Conservation (phyloP, 2,888 invertebrate genomes). For the Idaea aversata region DNA sequence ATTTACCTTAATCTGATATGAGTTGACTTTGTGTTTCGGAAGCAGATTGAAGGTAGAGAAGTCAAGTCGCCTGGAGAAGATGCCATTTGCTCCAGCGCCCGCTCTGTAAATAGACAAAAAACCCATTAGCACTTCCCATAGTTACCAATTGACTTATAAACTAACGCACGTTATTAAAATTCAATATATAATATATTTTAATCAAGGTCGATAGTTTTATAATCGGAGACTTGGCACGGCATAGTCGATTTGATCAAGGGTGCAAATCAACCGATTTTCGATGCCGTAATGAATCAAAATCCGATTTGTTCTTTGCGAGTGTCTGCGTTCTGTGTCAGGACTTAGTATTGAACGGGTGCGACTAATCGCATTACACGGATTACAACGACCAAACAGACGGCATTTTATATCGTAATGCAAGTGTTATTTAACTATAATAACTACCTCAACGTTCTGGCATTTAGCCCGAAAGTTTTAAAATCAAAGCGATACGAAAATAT, state of each 20-base stretch:
- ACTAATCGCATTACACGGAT: conserved; percentile 44
- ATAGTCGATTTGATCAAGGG: conserved; percentile 28
- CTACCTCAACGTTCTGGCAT: conserved; percentile 24
- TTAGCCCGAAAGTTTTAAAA: conserved; percentile 17
- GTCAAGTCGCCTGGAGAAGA: conserved; percentile 95
- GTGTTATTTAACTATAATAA: conserved; percentile 12
- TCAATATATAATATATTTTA: background rate
- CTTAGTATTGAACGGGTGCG: conserved; percentile 30
- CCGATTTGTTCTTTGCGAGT: conserved; percentile 38
- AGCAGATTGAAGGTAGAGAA: conserved; percentile 96
- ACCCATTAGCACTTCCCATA: background rate
- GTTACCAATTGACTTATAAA: background rate
- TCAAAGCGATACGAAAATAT: conserved; percentile 5
- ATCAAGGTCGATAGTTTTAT: background rate
- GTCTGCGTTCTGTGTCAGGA: conserved; percentile 27
- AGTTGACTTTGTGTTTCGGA: conserved; percentile 97
- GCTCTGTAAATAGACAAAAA: conserved; percentile 82
- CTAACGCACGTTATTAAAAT: background rate
- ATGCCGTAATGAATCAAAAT: conserved; percentile 41
- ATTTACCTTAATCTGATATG: conserved; percentile 98
- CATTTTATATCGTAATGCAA: conserved; percentile 27
- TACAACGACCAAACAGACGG: conserved; percentile 31
- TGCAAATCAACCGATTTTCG: conserved; percentile 12
- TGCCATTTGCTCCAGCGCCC: conserved; percentile 93
- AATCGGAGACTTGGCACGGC: conserved; percentile 12